Conservation (phyloP, 2,888 invertebrate species). For the Horisme vitalbata region DNA sequence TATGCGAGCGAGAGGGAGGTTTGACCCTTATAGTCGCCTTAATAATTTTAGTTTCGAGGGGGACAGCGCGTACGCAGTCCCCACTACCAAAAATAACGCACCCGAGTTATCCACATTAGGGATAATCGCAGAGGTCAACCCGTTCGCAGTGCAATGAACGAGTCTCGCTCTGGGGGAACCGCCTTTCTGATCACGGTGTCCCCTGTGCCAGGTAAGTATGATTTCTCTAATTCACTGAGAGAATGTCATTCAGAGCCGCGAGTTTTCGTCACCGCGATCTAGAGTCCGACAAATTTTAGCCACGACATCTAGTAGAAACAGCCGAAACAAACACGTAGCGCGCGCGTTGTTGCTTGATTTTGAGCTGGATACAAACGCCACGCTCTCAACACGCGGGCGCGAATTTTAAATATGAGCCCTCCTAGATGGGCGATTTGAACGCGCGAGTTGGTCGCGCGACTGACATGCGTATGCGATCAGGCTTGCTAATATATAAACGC, state of each 20-base stretch:
- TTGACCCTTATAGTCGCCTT: not conserved
- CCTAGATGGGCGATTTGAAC: too few species aligned
- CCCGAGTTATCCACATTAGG: constrained; percentile 21
- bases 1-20: too few species aligned
- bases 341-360: not conserved
- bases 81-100: constrained; percentile 23
- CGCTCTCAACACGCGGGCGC: not conserved
- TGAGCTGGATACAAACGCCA: constrained; percentile 1
- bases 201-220: constrained; percentile 22
- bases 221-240: not conserved
- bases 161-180: constrained; percentile 19
- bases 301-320: constrained; percentile 10
- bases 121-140: constrained; percentile 23
- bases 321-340: not conserved
- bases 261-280: constrained; percentile 18
- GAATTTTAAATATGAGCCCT: too few species aligned
- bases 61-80: constrained; percentile 23
- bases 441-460: too few species aligned
- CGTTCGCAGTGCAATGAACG: constrained; percentile 18
- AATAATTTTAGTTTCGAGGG: not conserved
- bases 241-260: constrained; percentile 1
- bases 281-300: not conserved
- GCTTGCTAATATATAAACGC: too few species aligned
- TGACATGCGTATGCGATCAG: too few species aligned
- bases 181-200: constrained; percentile 19